Percentiles rank a stretch among this genome's conserved stretches.
These are phyloP conservation scores for Cancer borealis DNA, from an alignment of 2,888 invertebrate genomes.

Conservation along the genomic window DNA sequence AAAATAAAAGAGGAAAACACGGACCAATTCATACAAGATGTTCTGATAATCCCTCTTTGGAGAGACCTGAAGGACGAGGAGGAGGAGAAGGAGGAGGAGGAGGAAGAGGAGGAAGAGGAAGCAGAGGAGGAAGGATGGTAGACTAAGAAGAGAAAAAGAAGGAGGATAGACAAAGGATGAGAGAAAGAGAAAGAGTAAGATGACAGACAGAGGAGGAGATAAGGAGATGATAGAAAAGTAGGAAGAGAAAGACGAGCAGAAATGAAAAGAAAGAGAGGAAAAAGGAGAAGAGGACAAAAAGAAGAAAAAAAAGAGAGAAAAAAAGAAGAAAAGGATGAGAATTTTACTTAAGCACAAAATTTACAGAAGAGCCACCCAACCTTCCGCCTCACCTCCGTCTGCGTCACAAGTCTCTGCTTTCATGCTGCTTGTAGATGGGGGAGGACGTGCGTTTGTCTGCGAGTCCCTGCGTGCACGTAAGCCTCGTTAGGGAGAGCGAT, in stretches of 20 bases:
- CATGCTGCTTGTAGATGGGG: background rate
- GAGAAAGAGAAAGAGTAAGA: background rate
- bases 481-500: background rate
- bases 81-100: background rate
- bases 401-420: background rate
- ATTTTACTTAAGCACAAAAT: background rate
- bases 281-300: background rate
- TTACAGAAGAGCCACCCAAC: background rate
- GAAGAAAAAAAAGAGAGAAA: background rate
- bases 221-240: background rate
- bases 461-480: background rate
- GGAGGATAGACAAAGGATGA: background rate
- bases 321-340: background rate
- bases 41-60: conserved; percentile 10
- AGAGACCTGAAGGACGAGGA: background rate
- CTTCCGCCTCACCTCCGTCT: background rate
- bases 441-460: background rate
- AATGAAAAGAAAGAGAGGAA: background rate
- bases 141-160: background rate
- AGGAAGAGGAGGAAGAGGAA: background rate
- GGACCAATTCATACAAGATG: background rate
- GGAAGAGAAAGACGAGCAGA: background rate
- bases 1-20: background rate
- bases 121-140: background rate
- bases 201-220: background rate